Base-by-base conservation (phyloP, 2,113 vertebrate species). In the Salvelinus sp. region DNA sequence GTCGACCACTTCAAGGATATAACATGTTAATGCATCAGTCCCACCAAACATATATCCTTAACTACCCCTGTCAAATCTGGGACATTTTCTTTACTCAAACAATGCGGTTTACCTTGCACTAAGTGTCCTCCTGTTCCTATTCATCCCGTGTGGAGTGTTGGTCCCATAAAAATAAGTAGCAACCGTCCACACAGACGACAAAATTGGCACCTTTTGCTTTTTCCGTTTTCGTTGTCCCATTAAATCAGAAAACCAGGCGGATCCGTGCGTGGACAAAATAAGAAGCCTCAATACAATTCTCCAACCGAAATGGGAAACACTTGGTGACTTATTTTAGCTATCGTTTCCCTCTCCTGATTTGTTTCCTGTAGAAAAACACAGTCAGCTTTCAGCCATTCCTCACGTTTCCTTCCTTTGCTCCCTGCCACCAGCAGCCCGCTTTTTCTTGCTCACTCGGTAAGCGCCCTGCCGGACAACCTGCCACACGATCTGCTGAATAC, bases 381-480 rank as follows among this genome's bases (percentile, higher is more conserved):
- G 86, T 78, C 87, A 78, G 89, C 80, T 85, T 87, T 88, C 88
- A 83, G 89, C 90, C 85, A 86, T 91, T 87, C 81, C 86, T 90
- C 83, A 75, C 88, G 83, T 86, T 84, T 85, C 86, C 86, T 87
- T 84, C 81, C 82, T 81, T 82, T 76, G 76, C 85, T 88, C 85
- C 89, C 64, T 70, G 87, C 89, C 88, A 90, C 80, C 83, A 82
- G 83, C 88, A 89, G 87, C 86, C 68, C 79, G 89, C 83, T 86
- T 79, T 58, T 27, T 57, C 72, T 64, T 50, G 72, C 86, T 75
- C 84, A 82, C 85, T 88, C 82, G n/a, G 74, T 83, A 78, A 83
- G 82, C 90, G 86, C 87, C 86, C 88, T 90, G 85, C 88, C 80
- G 91, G 89, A 90, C 87, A 91, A 88, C 85, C 87, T 89, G 89